Conservation (phyloP, 1,140 invertebrate genomes). For the Dreissena rostriformis region DNA sequence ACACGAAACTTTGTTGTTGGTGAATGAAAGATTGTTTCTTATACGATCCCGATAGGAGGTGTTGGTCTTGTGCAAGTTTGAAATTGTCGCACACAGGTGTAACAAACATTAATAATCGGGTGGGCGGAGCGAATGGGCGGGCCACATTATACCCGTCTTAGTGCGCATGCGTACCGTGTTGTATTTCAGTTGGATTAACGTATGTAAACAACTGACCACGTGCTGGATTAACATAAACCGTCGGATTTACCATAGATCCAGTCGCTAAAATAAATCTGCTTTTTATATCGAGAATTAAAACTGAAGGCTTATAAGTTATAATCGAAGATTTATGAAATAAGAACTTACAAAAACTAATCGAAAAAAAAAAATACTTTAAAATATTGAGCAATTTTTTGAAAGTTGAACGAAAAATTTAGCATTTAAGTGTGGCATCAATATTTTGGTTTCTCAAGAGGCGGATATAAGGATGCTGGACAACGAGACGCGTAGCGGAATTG, state of each 20-base stretch:
- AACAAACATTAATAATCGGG: constrained; percentile 21
- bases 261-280: not conserved
- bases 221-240: constrained; percentile 23
- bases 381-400: too few relatives aligned
- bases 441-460: constrained; percentile 21
- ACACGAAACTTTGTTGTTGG: too few relatives aligned
- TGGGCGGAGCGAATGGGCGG: constrained; percentile 22
- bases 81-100: constrained; percentile 16
- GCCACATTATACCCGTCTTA: constrained; percentile 17
- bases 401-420: not conserved
- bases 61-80: not conserved
- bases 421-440: not conserved
- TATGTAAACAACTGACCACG: constrained; percentile 56
- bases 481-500: constrained; percentile 26
- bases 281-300: not conserved
- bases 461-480: constrained; percentile 55
- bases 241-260: constrained; percentile 50
- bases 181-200: constrained; percentile 44
- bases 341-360: too few relatives aligned
- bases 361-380: too few relatives aligned
- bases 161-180: constrained; percentile 40
- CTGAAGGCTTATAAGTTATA: not conserved
- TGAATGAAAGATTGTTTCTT: too few relatives aligned
- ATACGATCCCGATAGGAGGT: too few relatives aligned
- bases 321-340: too few relatives aligned